A percentile compares a stretch with the other conserved stretches of the same genome.
These are phyloP conservation scores for Xylocampa areola DNA, from an alignment of 2,888 invertebrate genomes.

Conservation along the genomic window DNA sequence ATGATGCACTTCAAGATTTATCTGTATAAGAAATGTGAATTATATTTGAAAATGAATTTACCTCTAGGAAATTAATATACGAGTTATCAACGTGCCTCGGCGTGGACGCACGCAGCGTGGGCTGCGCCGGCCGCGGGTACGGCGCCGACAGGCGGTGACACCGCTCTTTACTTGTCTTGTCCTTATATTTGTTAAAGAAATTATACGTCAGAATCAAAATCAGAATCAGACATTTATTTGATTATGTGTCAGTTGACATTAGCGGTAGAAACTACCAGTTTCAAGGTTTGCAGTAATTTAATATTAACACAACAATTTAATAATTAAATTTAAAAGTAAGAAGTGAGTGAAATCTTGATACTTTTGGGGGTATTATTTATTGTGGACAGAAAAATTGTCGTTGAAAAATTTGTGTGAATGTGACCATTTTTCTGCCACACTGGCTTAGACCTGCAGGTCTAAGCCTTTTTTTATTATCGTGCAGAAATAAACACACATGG, in stretches of 20 bases:
- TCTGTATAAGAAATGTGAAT: too few species aligned
- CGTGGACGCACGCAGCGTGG: slow-evolving; percentile 42
- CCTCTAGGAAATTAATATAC: slow-evolving; percentile 53
- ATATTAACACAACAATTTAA: slow-evolving; percentile 3
- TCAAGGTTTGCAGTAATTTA: slow-evolving; percentile 38
- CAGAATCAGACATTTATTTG: neutral
- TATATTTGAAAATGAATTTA: slow-evolving; percentile 38
- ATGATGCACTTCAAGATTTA: too few species aligned
- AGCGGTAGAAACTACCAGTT: slow-evolving; percentile 2
- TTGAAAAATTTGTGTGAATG: too few species aligned
- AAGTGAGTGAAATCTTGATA: too few species aligned
- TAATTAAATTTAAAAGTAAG: too few species aligned
- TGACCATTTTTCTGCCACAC: too few species aligned
- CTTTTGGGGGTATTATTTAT: too few species aligned
- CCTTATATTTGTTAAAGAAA: slow-evolving; percentile 36
- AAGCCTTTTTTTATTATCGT: too few species aligned
- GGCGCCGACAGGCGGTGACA: slow-evolving; percentile 20
- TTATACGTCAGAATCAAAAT: slow-evolving; percentile 28
- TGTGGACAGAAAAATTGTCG: too few species aligned
- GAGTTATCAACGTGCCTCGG: slow-evolving; percentile 51
- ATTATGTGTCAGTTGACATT: too few species aligned
- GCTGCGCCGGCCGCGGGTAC: slow-evolving; percentile 36
- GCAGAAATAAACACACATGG: too few species aligned
- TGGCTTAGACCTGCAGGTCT: too few species aligned
- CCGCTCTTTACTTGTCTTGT: slow-evolving; percentile 35